Conservation (phyloP, 2,888 invertebrate genomes). For the Asteroscopus sphinx region DNA sequence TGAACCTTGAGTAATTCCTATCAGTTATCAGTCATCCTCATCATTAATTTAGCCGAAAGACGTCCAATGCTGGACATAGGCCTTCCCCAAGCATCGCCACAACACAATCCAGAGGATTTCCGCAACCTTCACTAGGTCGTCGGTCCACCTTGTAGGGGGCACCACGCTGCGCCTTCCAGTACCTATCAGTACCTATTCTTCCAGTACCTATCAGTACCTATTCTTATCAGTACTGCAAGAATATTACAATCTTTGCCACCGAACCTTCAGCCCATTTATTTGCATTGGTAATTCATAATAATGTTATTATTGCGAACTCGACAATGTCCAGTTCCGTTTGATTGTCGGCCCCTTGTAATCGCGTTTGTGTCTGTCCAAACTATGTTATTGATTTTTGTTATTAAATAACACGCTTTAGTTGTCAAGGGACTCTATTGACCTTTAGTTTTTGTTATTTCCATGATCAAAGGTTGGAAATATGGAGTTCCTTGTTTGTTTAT, state of each 20-base stretch:
- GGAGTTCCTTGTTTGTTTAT: constrained; percentile 42
- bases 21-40: too few relatives aligned
- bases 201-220: too few relatives aligned
- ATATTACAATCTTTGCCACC: constrained; percentile 58
- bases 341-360: constrained; percentile 74
- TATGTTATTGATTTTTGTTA: constrained; percentile 75
- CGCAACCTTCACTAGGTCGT: too few relatives aligned
- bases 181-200: too few relatives aligned
- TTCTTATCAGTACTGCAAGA: constrained; percentile 29
- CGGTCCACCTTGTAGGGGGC: too few relatives aligned
- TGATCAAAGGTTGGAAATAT: constrained; percentile 2
- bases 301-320: constrained; percentile 71
- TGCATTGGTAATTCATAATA: constrained; percentile 87
- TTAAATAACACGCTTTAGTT: constrained; percentile 64
- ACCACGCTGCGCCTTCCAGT: too few relatives aligned
- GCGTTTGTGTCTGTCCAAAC: constrained; percentile 66
- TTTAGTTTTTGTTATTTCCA: constrained; percentile 54
- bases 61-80: too few relatives aligned
- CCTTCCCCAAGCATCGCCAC: too few relatives aligned
- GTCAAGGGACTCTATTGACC: constrained; percentile 51
- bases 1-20: too few relatives aligned
- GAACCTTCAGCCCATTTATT: constrained; percentile 79
- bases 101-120: too few relatives aligned
- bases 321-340: constrained; percentile 78
- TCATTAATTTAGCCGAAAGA: too few relatives aligned